phyloP scores from a whole-genome alignment of 2,888 invertebrate species.

The Archaeoteleia sp. region DNA sequence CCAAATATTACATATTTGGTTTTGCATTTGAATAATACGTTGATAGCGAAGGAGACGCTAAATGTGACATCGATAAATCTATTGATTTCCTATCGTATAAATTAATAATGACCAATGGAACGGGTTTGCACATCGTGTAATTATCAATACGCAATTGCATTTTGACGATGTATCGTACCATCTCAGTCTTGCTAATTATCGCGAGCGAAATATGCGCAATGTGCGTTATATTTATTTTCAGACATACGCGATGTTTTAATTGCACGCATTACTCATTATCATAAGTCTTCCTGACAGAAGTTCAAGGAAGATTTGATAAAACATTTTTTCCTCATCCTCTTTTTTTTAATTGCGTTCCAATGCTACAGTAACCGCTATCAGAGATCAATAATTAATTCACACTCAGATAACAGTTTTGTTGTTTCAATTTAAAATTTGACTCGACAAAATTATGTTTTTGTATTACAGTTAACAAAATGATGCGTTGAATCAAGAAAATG shows the following conservation, averaged over 20 bases:
- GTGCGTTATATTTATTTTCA: conserved; percentile 7
- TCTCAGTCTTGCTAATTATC: conserved; percentile 20
- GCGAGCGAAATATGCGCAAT: conserved; percentile 8
- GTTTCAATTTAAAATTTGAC: too few species aligned
- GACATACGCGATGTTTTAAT: conserved; percentile 31
- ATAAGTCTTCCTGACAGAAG: conserved; percentile 29
- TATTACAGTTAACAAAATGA: too few species aligned
- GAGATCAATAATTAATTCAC: conserved; percentile 14
- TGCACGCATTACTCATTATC: conserved; percentile 27
- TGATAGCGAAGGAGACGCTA: conserved; percentile 14
- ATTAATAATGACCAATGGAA: conserved; percentile 50
- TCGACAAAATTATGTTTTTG: neutral
- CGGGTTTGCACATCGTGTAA: conserved; percentile 42
- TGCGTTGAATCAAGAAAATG: too few species aligned
- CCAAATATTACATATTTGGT: too few species aligned
- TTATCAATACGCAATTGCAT: conserved; percentile 44
- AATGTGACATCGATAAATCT: conserved; percentile 16
- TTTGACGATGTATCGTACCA: conserved; percentile 28
- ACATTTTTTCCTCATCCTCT: conserved; percentile 3
- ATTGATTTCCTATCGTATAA: conserved; percentile 48
- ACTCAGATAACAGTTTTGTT: neutral
- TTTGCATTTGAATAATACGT: too few species aligned
- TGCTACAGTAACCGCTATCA: conserved; percentile 15
- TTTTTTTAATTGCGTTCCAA: conserved; percentile 13
- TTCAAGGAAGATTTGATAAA: conserved; percentile 22